phyloP scores from a whole-genome alignment of 2,113 vertebrate species.

The Heloderma charlesbogerti region DNA sequence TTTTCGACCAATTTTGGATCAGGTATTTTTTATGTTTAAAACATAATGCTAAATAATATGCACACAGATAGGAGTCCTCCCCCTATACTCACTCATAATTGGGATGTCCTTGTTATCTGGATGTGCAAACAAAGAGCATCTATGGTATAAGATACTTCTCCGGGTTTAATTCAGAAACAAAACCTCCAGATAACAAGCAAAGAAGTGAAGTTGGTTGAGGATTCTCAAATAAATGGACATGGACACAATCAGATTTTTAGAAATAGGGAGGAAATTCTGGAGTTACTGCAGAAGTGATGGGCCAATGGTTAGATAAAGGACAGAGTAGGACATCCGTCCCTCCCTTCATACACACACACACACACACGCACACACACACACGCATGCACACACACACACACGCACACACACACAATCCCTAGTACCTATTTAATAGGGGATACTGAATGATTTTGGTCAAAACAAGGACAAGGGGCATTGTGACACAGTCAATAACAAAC shows the following conservation, averaged over 20 bases:
- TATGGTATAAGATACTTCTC: neutral
- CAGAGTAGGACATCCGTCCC: too few species aligned
- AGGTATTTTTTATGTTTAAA: neutral
- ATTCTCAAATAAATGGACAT: neutral
- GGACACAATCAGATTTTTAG: neutral
- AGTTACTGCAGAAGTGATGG: neutral
- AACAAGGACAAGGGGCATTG: neutral
- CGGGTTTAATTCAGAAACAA: neutral
- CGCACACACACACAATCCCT: too few species aligned
- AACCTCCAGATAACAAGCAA: neutral
- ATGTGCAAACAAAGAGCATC: neutral
- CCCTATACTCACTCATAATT: neutral
- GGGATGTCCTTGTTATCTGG: too few species aligned
- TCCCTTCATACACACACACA: too few species aligned
- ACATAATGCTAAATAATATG: neutral
- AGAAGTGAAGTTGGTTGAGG: neutral
- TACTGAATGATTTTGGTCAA: neutral
- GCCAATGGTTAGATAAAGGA: too few species aligned
- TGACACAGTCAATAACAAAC: neutral
- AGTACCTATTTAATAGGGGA: too few species aligned
- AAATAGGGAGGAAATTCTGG: too few species aligned
- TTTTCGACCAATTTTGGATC: neutral
- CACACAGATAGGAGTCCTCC: neutral
- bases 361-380: too few species aligned
- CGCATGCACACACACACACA: too few species aligned